Conservation (phyloP, 2,113 vertebrate species). For the Urocolius indicus region DNA sequence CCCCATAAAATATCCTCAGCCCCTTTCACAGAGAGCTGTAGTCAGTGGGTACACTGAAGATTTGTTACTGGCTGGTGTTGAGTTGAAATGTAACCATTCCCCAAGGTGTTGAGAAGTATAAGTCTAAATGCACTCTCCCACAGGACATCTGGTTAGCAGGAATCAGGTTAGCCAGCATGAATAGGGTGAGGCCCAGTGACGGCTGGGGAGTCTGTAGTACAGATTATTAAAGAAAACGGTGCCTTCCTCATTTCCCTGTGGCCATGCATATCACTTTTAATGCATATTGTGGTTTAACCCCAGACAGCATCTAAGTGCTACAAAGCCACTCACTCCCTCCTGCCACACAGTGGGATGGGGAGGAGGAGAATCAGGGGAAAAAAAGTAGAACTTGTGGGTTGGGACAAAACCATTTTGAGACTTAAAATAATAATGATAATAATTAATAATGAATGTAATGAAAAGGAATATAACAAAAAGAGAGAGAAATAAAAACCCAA, state of each 20-base stretch:
- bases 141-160: background rate
- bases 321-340: too few species aligned
- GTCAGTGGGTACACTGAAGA: background rate
- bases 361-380: too few species aligned
- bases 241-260: background rate
- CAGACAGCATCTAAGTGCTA: too few species aligned
- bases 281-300: too few species aligned
- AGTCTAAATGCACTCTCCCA: accelerated
- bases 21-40: background rate
- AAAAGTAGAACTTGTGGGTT: too few species aligned
- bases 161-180: background rate
- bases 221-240: background rate
- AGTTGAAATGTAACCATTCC: background rate
- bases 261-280: background rate
- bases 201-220: background rate
- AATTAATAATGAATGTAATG: too few species aligned
- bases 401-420: too few species aligned
- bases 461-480: too few species aligned
- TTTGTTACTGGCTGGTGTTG: background rate
- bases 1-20: background rate
- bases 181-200: background rate
- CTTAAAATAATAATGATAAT: too few species aligned
- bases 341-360: too few species aligned
- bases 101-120: background rate
- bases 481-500: too few species aligned